Evolutionary conservation across 30 jellyfish, hydroid and myxozoan genomes (phyloP), one percentile per base, ranked within the genome.

Genomic region (Aurelia sp.): DNA sequence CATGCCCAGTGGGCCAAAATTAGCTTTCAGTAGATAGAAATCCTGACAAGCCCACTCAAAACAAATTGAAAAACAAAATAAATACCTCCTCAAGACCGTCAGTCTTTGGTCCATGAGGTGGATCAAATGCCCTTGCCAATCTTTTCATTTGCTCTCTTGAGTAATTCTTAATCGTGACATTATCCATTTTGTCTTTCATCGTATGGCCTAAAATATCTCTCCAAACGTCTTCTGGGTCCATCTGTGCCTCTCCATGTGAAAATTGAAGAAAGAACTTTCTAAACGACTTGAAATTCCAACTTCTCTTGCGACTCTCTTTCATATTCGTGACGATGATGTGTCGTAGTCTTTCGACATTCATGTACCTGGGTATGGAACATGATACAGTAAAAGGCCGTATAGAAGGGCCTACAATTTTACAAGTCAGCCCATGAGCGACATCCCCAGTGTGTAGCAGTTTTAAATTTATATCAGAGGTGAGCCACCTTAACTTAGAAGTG

Each of bases 101-200:
- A 17, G 98, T 92, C 52, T 78, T 90, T 2, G 90, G 91, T 6
- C 98, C 98, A 59, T 92, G 98, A 12, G 98, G 98, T 1, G 96
- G 88, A 27, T 92, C 98, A 7, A 85, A 58, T 13, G 92, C 64
- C 13, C 98, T 89, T 10, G 90, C 91, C 18, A 86, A 51, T 17
- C 71, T 55, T 53, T 92, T 92, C 89, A 86, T 31, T 41, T 86
- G 97, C 9, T 80, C 84, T 22, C 91, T 69, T 3, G 88, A 44
- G 58, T 78, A 82, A 33, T 60, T 5, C 24, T 48, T 22, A 20
- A 92, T 41, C 18, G 67, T 63, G 8, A 38, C 60, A 7, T 4
- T 75, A 20, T 55, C 60, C 40, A 92, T 51, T 55, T 70, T 67
- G 13, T 73, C 88, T 6, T 79, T 76, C 59, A 24, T 67, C 21